Evolutionary conservation across 37 sponge, comb jelly and placozoan genomes (phyloP), one percentile per base, ranked within the genome.

Genomic region (Oopsacas minuta): DNA sequence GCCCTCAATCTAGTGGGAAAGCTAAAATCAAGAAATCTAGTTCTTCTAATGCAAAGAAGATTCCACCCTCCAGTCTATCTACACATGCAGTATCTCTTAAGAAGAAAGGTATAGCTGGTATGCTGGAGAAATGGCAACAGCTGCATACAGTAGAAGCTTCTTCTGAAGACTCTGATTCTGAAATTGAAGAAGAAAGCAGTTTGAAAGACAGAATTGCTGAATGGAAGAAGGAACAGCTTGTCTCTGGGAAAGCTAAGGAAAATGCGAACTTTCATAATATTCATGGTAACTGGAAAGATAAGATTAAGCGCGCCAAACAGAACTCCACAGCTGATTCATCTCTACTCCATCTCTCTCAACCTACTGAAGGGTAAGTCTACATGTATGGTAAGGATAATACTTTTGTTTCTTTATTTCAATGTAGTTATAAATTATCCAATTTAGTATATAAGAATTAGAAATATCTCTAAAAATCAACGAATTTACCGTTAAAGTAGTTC

Each of bases 71-170:
- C 75, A 32, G 32, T 5, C 75, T 61, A 5, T 10, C 75, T 12
- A 61, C 75, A 3, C 75, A 61, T 34, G 75, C 75, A 3, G 75
- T 61, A 25, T 61, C 75, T 12, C 28, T 61, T 10, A 61, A 61
- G 75, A 61, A 61, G 75, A 3, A 12, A 12, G 75, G 75, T 12
- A 12, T 61, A 34, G 75, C 75, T 5, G 28, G 30, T 34, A 61
- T 61, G 75, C 75, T 61, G 75, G 75, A 61, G 17, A 61, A 61
- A 12, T 61, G 75, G 75, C 75, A 61, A 12, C 75, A 61, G 30
- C 7, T 61, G 75, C 30, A 5, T 3, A 20, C 75, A 10, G 75
- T 12, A 3, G 75, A 61, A 20, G 30, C 22, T 12, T 61, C 75
- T 12, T 61, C 75, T 12, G 7, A 3, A 3, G 75, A 61, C 5